phyloP scores from a whole-genome alignment of 2,888 invertebrate genomes.

The Oxycera nigricornis region DNA sequence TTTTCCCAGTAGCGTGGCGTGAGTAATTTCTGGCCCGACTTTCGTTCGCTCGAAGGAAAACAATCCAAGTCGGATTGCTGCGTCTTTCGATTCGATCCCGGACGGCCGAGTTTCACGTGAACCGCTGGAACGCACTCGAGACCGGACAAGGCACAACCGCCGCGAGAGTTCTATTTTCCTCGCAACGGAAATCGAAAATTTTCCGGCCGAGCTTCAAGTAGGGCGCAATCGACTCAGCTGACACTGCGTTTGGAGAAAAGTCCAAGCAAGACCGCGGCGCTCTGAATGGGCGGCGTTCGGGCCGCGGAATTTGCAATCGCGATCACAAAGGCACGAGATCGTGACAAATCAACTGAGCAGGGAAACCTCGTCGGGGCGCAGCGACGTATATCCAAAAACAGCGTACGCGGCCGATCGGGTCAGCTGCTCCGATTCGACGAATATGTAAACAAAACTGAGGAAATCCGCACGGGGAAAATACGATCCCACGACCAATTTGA shows the following conservation, averaged over 20 bases:
- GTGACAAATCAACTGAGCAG: background rate
- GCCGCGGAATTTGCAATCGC: background rate
- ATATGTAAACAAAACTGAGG: slow-evolving; percentile 20
- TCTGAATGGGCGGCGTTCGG: background rate
- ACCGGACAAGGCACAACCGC: background rate
- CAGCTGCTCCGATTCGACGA: background rate
- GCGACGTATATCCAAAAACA: background rate
- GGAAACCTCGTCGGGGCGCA: background rate
- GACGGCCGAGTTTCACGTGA: slow-evolving; percentile 4
- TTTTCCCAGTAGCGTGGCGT: background rate
- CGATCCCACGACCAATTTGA: background rate
- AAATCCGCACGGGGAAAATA: slow-evolving; percentile 5
- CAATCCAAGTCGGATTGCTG: background rate
- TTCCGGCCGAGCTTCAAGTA: background rate
- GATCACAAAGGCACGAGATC: background rate
- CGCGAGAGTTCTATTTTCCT: background rate
- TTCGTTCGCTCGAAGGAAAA: background rate
- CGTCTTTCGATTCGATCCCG: background rate
- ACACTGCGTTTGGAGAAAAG: background rate
- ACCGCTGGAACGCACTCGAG: background rate
- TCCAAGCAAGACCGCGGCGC: background rate
- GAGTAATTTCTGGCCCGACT: background rate
- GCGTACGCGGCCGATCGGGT: background rate
- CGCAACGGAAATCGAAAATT: background rate
- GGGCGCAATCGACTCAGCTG: background rate